These are phyloP conservation scores for Limanda limanda DNA, from an alignment of 2,113 vertebrate species.

Conservation along the genomic window DNA sequence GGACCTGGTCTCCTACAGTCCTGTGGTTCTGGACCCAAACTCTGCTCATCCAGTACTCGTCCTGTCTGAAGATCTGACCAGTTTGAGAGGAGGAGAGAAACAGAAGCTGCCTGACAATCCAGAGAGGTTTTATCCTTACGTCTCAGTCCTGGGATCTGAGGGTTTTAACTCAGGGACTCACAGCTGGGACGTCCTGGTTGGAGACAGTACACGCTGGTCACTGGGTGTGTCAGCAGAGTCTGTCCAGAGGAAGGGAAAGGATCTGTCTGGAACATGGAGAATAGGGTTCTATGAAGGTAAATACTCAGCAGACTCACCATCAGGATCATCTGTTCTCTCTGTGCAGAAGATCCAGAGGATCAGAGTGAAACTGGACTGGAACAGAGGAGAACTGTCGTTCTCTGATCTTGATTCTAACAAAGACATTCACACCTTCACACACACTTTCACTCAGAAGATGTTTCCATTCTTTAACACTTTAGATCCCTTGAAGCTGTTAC, in stretches of 20 bases:
- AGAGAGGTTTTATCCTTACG: too few species aligned
- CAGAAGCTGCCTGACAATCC: too few species aligned
- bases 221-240: background rate
- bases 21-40: too few species aligned
- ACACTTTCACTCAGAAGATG: background rate
- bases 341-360: background rate
- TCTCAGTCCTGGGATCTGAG: too few species aligned
- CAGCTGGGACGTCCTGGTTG: slow-evolving; percentile 3
- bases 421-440: background rate
- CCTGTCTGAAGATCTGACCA: too few species aligned
- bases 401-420: background rate
- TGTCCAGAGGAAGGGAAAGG: background rate
- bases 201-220: background rate
- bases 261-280: background rate
- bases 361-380: too few species aligned
- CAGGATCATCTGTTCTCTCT: background rate
- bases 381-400: background rate
- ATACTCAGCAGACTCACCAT: background rate
- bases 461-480: background rate
- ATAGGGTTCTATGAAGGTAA: background rate
- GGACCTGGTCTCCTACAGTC: too few species aligned
- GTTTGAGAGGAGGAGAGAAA: too few species aligned
- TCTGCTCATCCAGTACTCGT: too few species aligned
- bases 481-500: background rate
- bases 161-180: too few species aligned